Base-by-base conservation (phyloP, 30 jellyfish, hydroid and myxozoan genomes). In the Hydra vulgaris region DNA sequence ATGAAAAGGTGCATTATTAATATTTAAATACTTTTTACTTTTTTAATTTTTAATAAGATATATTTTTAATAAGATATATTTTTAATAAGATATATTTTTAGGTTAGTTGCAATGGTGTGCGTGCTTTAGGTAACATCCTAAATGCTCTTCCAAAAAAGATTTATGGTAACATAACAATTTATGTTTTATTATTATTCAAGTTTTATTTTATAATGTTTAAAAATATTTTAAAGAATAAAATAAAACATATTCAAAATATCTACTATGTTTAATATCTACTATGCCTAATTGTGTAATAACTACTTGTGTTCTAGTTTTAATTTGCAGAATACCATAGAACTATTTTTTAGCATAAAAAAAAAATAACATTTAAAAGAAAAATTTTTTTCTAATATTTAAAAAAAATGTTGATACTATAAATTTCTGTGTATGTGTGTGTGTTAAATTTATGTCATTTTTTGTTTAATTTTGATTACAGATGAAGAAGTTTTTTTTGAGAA, bases 41-140 rank as follows among this genome's bases (percentile, higher is more conserved):
- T 21, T 69, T 69, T 69, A 23, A 15, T 23, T 3, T 40, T 40
- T 40, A 40, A 3, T 40, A 40, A 40, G 61, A 3, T 40, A 40
- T 40, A 3, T 3, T 40, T 5, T 40, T 40, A 3, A 40, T 5
- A 3, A 40, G 12, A 3, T 12, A 40, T 40, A 12, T 40, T 40
- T 40, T 5, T 40, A 40, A 40, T 3, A 40, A 40, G 5, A 3
- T 3, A 3, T 40, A 20, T 25, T 71, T 81, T 68, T 25, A 94
- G 99, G 94, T 94, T 27, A 94, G 95, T 56, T 84, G 95, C 23
- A 94, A 94, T 71, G 99, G 99, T 18, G 99, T 88, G 7, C 68
- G 99, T 20, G 99, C 99, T n/a, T 78, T 94, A 55, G 99, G 99
- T 55, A 87, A 86, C 67, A 79, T 88, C 15, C 85, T 94, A 20